Evolutionary conservation across 2,888 invertebrate species (phyloP).

Genomic region (Ophion ellenae): DNA sequence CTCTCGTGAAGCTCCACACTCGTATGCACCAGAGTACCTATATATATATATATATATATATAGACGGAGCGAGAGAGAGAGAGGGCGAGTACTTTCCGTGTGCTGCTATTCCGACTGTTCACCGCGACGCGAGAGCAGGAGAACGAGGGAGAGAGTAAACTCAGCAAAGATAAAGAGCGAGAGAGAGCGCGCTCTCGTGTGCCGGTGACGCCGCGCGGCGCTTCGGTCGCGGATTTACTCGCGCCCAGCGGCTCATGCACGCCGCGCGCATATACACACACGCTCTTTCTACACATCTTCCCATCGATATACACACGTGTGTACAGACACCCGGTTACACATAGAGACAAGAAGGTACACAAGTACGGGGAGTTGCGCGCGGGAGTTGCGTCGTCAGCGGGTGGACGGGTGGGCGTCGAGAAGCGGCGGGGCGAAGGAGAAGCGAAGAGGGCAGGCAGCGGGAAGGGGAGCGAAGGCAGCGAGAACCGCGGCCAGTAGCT

Average conservation of each 20-base stretch:
- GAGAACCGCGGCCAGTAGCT: conserved; percentile 79
- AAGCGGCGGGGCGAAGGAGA: conserved; percentile 74
- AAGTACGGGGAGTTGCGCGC: conserved; percentile 43
- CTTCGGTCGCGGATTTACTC: conserved; percentile 71
- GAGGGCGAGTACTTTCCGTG: conserved; percentile 29
- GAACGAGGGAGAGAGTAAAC: conserved; percentile 10
- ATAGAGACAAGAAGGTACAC: conserved; percentile 11
- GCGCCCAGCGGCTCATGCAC: conserved; percentile 51
- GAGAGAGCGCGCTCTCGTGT: conserved; percentile 1
- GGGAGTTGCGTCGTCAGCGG: conserved; percentile 82
- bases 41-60: background rate
- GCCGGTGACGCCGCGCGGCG: conserved; percentile 67
- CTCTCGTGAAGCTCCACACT: background rate
- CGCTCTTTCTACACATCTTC: background rate
- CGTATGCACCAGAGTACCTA: background rate
- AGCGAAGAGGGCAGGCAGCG: conserved; percentile 81
- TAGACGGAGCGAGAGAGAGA: background rate
- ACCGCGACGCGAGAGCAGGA: conserved; percentile 35
- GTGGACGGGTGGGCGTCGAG: conserved; percentile 77
- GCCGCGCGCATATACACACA: background rate
- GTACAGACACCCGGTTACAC: conserved; percentile 72
- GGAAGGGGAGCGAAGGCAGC: conserved; percentile 77
- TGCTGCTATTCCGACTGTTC: conserved; percentile 27
- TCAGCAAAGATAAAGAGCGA: conserved; percentile 13
- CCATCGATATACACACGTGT: background rate